Evolutionary conservation across 2,888 invertebrate species (phyloP).

Genomic region (Clistopyga incitator): DNA sequence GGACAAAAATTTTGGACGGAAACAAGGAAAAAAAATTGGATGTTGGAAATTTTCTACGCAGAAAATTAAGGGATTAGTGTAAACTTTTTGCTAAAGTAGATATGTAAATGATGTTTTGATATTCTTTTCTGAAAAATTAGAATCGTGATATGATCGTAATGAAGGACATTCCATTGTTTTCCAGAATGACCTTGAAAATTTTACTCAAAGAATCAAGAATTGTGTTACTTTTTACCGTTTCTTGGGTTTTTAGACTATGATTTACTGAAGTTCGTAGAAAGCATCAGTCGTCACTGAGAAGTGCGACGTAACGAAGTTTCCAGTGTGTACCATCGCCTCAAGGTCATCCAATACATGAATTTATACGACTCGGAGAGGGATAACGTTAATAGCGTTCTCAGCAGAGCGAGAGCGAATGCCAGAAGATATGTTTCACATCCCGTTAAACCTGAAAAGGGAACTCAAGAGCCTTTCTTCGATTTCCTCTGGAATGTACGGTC

Average conservation of each 20-base stretch:
- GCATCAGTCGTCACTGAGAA: not conserved
- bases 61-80: no score
- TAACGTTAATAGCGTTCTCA: not conserved
- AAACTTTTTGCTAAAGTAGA: no score
- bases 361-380: not conserved
- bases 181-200: not conserved
- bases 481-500: constrained; percentile 2
- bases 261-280: not conserved
- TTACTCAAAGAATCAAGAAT: no score
- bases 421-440: constrained; percentile 9
- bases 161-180: not conserved
- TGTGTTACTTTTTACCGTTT: no score
- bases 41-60: no score
- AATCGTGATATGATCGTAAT: not conserved
- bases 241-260: no score
- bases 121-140: not conserved
- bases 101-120: no score
- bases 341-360: not conserved
- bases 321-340: not conserved
- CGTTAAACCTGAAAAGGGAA: constrained; percentile 19
- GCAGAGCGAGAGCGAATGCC: not conserved
- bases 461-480: not conserved
- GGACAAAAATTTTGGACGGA: no score
- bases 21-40: no score
- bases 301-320: no score